These are phyloP conservation scores for Lepetodrilus schrolli DNA, from an alignment of 2,888 invertebrate species.

Conservation along the genomic window DNA sequence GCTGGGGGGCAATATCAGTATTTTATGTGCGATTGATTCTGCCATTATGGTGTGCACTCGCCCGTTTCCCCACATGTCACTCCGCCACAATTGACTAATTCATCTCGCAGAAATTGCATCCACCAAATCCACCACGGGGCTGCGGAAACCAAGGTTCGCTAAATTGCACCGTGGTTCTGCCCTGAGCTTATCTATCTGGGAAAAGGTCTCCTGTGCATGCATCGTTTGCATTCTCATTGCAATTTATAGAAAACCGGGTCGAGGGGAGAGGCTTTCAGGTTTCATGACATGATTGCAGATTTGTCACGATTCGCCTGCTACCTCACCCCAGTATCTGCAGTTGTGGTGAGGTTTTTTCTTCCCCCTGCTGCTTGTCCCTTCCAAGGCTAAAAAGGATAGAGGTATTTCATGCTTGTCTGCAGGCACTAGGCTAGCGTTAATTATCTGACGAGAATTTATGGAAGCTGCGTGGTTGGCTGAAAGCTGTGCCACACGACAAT, in stretches of 20 bases:
- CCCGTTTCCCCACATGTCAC: slow-evolving; percentile 21
- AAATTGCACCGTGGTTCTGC: slow-evolving; percentile 22
- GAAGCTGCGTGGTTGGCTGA: slow-evolving; percentile 25
- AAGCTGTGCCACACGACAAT: slow-evolving; percentile 21
- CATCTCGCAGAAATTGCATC: slow-evolving; percentile 24
- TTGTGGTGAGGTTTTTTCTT: too few species aligned
- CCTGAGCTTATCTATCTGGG: slow-evolving; percentile 18
- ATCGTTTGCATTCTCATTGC: slow-evolving; percentile 16
- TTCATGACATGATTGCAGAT: slow-evolving; percentile 26
- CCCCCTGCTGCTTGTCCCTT: too few species aligned
- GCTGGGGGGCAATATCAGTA: slow-evolving; percentile 23
- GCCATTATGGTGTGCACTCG: slow-evolving; percentile 15
- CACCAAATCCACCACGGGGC: slow-evolving; percentile 6
- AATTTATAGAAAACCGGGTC: slow-evolving; percentile 19
- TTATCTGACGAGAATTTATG: slow-evolving; percentile 27
- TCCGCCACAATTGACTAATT: slow-evolving; percentile 21
- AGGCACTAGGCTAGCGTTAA: slow-evolving; percentile 23
- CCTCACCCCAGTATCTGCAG: neutral
- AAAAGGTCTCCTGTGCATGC: slow-evolving; percentile 25
- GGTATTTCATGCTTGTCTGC: slow-evolving; percentile 27
- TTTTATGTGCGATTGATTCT: slow-evolving; percentile 27
- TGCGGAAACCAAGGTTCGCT: slow-evolving; percentile 27
- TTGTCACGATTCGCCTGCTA: slow-evolving; percentile 12
- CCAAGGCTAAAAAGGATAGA: slow-evolving; percentile 18
- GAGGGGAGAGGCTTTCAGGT: too few species aligned